These are phyloP conservation scores for Agrilus mali DNA, from an alignment of 2,888 invertebrate genomes.

Conservation along the genomic window DNA sequence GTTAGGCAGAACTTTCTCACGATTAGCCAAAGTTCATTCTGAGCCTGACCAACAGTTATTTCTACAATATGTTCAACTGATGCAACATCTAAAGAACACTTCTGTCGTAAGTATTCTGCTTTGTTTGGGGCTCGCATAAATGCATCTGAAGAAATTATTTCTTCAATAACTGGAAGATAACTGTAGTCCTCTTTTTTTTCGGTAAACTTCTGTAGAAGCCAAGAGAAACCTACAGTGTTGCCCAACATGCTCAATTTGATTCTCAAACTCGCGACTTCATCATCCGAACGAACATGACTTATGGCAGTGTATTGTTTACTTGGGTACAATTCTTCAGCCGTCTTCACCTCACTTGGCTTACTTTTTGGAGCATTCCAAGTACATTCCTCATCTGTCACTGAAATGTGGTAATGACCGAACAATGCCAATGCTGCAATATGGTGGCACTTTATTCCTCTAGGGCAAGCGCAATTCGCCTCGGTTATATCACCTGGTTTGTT, in stretches of 20 bases:
- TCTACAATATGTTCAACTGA: no score
- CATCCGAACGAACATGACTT: no score
- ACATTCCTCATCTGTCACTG: conserved; percentile 6
- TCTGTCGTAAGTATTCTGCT: neutral
- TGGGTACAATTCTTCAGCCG: no score
- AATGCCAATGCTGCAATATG: conserved; percentile 1
- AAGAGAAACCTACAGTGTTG: neutral
- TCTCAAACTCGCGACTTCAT: no score
- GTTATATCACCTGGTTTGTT: no score
- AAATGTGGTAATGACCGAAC: conserved; percentile 5
- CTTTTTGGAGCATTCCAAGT: conserved; percentile 6
- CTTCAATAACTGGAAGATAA: neutral
- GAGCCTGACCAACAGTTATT: no score
- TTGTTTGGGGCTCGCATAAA: no score
- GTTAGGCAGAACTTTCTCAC: conserved; percentile 8
- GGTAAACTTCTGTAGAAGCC: neutral
- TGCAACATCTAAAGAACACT: conserved; percentile 11
- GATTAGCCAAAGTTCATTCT: no score
- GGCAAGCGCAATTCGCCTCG: no score
- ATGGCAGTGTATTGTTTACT: no score
- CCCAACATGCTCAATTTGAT: neutral
- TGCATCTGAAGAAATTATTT: neutral
- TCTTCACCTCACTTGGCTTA: neutral
- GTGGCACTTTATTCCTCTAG: no score
- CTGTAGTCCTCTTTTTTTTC: no score